phyloP scores from a whole-genome alignment of 2,797 vertebrate species.

The Silurus aristotelis region DNA sequence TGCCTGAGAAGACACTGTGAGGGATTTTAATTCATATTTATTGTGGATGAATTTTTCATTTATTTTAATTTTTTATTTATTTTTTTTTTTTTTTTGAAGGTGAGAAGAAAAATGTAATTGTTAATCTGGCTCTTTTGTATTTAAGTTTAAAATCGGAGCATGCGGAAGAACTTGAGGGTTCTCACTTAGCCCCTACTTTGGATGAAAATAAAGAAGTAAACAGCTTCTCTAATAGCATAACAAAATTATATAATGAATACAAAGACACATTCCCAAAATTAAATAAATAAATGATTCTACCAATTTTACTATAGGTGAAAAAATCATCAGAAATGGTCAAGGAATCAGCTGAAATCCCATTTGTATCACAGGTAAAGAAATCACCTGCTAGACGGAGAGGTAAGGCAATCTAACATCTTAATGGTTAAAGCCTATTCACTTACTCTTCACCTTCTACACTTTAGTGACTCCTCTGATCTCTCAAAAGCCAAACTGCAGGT shows the following conservation, averaged over 20 bases:
- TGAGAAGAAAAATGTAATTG: neutral
- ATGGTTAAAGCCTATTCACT: neutral
- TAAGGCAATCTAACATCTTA: neutral
- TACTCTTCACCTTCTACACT: too few relatives aligned
- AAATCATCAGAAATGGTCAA: neutral
- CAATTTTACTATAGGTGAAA: conserved; percentile 30
- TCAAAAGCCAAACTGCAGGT: conserved; percentile 46
- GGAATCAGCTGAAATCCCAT: neutral
- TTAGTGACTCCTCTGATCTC: neutral
- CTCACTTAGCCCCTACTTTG: neutral
- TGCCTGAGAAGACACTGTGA: neutral
- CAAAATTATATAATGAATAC: neutral
- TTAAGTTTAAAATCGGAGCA: conserved; percentile 4
- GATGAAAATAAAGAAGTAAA: neutral
- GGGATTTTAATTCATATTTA: neutral
- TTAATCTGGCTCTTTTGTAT: conserved; percentile 4
- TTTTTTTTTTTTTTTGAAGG: neutral
- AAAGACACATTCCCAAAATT: neutral
- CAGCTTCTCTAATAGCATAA: neutral
- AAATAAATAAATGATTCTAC: neutral
- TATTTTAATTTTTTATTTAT: neutral
- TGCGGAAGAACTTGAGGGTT: neutral
- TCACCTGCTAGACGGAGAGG: conserved; percentile 18
- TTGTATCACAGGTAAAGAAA: conserved; percentile 13
- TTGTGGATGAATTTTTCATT: neutral